These are phyloP conservation scores for Artemia franciscana DNA, from an alignment of 1,140 invertebrate species.

Conservation along the genomic window DNA sequence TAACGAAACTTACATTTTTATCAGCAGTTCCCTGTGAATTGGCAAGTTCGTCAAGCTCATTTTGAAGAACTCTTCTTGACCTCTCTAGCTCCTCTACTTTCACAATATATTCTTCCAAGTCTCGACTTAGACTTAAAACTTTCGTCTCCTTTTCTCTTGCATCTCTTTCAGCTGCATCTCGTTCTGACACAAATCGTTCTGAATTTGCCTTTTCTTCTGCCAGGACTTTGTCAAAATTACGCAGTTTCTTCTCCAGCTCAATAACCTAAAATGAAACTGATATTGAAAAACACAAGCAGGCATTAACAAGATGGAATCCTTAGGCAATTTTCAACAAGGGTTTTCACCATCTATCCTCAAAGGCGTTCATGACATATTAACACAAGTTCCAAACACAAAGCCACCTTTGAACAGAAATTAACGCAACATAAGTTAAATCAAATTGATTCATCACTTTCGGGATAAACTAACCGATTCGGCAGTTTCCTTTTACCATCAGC, in stretches of 20 bases:
- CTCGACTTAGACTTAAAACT: conserved; percentile 60
- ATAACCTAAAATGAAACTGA: conserved; percentile 24
- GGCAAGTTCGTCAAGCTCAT: conserved; percentile 81
- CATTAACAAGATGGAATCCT: too few species aligned
- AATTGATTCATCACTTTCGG: too few species aligned
- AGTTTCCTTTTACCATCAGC: too few species aligned
- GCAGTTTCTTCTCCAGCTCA: conserved; percentile 88
- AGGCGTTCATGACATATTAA: too few species aligned
- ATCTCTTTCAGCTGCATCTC: conserved; percentile 78
- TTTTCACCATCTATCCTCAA: too few species aligned
- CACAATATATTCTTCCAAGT: conserved; percentile 67
- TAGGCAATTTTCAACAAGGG: too few species aligned
- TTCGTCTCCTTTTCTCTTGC: conserved; percentile 88
- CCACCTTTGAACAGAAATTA: too few species aligned
- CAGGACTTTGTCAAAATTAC: conserved; percentile 89
- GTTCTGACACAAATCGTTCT: conserved; percentile 49
- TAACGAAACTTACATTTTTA: conserved; percentile 46
- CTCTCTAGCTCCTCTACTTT: conserved; percentile 77
- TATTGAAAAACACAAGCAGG: not conserved
- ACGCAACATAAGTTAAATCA: too few species aligned
- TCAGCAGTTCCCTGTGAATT: conserved; percentile 87
- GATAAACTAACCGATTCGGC: too few species aligned
- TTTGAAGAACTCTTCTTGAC: conserved; percentile 50
- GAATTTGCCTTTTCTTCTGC: conserved; percentile 74
- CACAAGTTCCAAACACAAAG: too few species aligned